Percentiles rank a stretch among this genome's conserved stretches.
These are phyloP conservation scores for Diploptera punctata DNA, from an alignment of 2,888 invertebrate species.

Conservation along the genomic window DNA sequence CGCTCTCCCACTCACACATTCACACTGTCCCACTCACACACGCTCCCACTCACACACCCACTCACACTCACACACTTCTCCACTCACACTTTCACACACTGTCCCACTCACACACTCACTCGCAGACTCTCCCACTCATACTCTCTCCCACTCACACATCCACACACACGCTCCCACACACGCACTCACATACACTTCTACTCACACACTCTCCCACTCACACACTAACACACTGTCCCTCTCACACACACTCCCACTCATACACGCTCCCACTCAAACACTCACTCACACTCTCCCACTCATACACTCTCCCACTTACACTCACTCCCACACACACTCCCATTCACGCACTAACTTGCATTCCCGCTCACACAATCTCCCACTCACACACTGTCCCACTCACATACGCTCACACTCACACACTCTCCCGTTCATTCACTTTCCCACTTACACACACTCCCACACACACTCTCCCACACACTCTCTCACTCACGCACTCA, in stretches of 20 bases:
- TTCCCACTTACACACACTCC: too few relatives aligned
- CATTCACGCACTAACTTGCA: background rate
- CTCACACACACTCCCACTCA: background rate
- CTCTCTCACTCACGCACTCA: too few relatives aligned
- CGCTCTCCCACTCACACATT: too few relatives aligned
- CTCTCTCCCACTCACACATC: background rate
- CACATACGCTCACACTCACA: too few relatives aligned
- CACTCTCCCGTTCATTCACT: too few relatives aligned
- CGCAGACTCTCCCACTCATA: background rate
- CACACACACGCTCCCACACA: background rate
- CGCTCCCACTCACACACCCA: too few relatives aligned
- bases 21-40: too few relatives aligned
- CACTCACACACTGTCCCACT: too few relatives aligned
- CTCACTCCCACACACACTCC: background rate
- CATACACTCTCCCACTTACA: background rate
- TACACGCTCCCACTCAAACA: background rate
- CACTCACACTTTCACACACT: background rate
- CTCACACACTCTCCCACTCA: background rate
- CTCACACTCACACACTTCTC: background rate
- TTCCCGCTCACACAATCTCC: background rate
- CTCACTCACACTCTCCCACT: background rate
- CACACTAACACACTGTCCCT: background rate
- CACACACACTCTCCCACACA: too few relatives aligned
- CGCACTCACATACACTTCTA: background rate
- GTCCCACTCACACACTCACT: background rate